Conservation (phyloP, 2,888 invertebrate species). For the Tyria jacobaeae region DNA sequence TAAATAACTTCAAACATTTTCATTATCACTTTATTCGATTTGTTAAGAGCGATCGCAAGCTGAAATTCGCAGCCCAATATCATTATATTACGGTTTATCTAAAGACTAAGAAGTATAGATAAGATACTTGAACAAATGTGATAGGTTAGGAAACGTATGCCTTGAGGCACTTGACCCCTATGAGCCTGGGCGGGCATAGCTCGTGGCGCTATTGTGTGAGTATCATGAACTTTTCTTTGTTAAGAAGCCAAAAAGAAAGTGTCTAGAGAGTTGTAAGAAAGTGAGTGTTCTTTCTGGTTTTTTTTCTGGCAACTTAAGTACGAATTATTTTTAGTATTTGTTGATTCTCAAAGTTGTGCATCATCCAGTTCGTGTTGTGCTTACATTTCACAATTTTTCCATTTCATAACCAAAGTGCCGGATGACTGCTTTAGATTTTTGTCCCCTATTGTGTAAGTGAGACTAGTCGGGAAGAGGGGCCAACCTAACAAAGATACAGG, state of each 20-base stretch:
- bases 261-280: neutral
- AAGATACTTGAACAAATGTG: neutral
- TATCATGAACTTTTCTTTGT: conserved; percentile 5
- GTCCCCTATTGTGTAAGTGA: too few relatives aligned
- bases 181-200: neutral
- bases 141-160: conserved; percentile 9
- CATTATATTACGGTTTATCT: too few relatives aligned
- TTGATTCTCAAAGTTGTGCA: too few relatives aligned
- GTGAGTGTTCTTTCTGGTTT: neutral
- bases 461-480: too few relatives aligned
- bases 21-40: too few relatives aligned
- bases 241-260: neutral
- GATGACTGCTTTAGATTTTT: too few relatives aligned
- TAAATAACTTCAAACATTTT: too few relatives aligned
- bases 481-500: too few relatives aligned
- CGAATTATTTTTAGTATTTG: neutral
- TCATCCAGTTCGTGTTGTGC: too few relatives aligned
- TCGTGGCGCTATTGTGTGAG: conserved; percentile 5
- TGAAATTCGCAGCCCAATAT: neutral
- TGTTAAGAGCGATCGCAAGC: neutral
- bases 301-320: neutral
- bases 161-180: conserved; percentile 18
- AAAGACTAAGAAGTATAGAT: conserved; percentile 14
- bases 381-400: too few relatives aligned
- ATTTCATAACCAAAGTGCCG: too few relatives aligned